These are phyloP conservation scores for Limnephilus auricula DNA, from an alignment of 2,888 invertebrate genomes.

Conservation along the genomic window DNA sequence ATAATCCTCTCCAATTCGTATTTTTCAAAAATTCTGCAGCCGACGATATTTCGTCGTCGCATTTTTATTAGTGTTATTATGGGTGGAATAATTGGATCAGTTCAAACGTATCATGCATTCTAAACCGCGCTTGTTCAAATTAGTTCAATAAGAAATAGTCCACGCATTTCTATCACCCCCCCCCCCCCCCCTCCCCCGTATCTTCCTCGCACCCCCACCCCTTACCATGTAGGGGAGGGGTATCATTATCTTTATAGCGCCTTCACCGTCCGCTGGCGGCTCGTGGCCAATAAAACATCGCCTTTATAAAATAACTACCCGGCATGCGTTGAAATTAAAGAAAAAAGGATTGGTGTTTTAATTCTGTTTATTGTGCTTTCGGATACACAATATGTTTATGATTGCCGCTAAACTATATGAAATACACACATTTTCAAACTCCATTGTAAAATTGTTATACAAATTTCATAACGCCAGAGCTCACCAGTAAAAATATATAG, in stretches of 20 bases:
- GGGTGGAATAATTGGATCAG: constrained; percentile 42
- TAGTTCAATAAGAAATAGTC: constrained; percentile 77
- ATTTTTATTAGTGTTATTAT: constrained; percentile 51
- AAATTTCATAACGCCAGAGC: too few species aligned
- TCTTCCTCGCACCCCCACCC: not conserved
- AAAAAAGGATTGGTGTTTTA: too few species aligned
- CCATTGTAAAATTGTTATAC: too few species aligned
- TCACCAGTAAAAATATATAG: too few species aligned
- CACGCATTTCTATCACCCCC: constrained; percentile 72
- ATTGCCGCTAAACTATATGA: too few species aligned
- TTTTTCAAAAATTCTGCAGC: constrained; percentile 23
- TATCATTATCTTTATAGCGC: constrained; percentile 61
- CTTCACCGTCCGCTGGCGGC: constrained; percentile 30
- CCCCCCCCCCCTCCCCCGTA: too few species aligned
- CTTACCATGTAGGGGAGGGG: constrained; percentile 32
- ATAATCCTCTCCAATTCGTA: not conserved
- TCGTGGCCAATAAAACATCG: not conserved
- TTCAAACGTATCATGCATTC: constrained; percentile 48
- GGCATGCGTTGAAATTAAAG: too few species aligned
- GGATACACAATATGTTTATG: too few species aligned
- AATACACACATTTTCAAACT: too few species aligned
- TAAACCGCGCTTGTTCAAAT: constrained; percentile 70
- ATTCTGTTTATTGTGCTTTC: too few species aligned
- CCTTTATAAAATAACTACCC: too few species aligned
- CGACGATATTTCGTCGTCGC: constrained; percentile 36